A percentile compares a stretch with the other conserved stretches of the same genome.
These are phyloP conservation scores for Tethya wilhelma DNA, from an alignment of 37 sponge, comb jelly and placozoan species.

Conservation along the genomic window DNA sequence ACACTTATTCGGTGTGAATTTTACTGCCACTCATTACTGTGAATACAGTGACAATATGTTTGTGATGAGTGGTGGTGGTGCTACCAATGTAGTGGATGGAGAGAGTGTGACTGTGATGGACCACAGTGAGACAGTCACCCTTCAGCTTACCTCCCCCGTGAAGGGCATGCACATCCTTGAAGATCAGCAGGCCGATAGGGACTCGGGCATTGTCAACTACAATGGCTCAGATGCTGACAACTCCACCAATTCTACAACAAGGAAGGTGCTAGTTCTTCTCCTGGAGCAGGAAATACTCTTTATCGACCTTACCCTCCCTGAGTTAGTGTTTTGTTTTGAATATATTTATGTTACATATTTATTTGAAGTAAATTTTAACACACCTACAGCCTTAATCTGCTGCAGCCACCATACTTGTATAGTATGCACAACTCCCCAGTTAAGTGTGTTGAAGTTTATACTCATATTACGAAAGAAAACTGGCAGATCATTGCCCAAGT, in stretches of 20 bases:
- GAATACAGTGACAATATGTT: slow-evolving; percentile 56
- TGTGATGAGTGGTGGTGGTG: slow-evolving; percentile 75
- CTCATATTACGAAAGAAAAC: slow-evolving; percentile 52
- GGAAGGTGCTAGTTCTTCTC: slow-evolving; percentile 68
- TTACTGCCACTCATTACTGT: background rate
- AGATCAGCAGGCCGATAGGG: slow-evolving; percentile 65
- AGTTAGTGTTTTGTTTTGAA: slow-evolving; percentile 39
- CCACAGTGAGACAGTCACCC: slow-evolving; percentile 25
- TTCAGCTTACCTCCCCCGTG: slow-evolving; percentile 80
- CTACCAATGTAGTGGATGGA: slow-evolving; percentile 59
- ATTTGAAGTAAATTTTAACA: background rate
- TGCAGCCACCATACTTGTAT: slow-evolving; percentile 76
- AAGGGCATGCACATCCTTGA: slow-evolving; percentile 72
- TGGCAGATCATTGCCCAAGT: slow-evolving; percentile 62
- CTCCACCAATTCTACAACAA: slow-evolving; percentile 8
- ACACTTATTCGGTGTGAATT: background rate
- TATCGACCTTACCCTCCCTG: slow-evolving; percentile 67
- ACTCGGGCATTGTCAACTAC: slow-evolving; percentile 77
- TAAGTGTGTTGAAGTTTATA: slow-evolving; percentile 50
- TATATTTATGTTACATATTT: background rate
- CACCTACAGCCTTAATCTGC: slow-evolving; percentile 67
- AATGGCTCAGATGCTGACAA: slow-evolving; percentile 22
- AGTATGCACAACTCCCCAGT: slow-evolving; percentile 84
- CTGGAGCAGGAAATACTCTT: slow-evolving; percentile 83
- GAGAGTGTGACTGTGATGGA: slow-evolving; percentile 67